These are phyloP conservation scores for Drosophila phalerata DNA, from an alignment of 2,888 invertebrate species.

Conservation along the genomic window DNA sequence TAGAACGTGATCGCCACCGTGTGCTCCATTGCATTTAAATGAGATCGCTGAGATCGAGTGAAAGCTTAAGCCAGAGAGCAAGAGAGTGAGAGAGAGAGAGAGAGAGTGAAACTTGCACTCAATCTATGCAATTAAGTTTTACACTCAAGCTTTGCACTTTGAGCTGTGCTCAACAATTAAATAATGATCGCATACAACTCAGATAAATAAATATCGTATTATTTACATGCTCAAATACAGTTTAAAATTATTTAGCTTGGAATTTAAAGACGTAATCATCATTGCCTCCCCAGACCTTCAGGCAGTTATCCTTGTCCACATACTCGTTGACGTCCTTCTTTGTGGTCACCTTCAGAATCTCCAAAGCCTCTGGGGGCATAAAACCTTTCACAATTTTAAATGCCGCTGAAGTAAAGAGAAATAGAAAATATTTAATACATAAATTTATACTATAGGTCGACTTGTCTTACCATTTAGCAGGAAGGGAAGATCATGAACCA, in stretches of 20 bases:
- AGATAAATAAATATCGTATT: conserved; percentile 55
- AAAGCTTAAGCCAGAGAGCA: conserved; percentile 12
- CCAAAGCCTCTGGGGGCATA: conserved; percentile 94
- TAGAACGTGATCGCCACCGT: conserved; percentile 62
- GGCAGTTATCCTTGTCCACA: conserved; percentile 90
- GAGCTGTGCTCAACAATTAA: conserved; percentile 9
- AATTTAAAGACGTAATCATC: conserved; percentile 91
- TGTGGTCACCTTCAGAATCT: conserved; percentile 93
- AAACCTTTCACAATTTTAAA: conserved; percentile 96
- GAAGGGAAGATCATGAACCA: conserved; percentile 98
- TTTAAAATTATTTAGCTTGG: conserved; percentile 45
- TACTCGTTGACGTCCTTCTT: conserved; percentile 91
- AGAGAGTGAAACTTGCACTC: conserved; percentile 12
- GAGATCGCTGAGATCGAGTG: conserved; percentile 33
- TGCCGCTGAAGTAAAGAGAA: conserved; percentile 88
- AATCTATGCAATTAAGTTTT: conserved; percentile 17
- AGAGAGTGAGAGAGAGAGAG: not conserved
- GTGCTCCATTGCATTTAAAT: conserved; percentile 63
- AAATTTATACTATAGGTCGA: not conserved
- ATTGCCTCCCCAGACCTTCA: conserved; percentile 92
- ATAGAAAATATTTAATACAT: not conserved
- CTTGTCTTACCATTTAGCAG: conserved; percentile 90
- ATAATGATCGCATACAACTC: not conserved
- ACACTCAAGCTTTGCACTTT: conserved; percentile 23
- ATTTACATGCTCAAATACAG: conserved; percentile 52